phyloP scores from a whole-genome alignment of 1,140 invertebrate genomes.

The Helicorthomorpha holstii region DNA sequence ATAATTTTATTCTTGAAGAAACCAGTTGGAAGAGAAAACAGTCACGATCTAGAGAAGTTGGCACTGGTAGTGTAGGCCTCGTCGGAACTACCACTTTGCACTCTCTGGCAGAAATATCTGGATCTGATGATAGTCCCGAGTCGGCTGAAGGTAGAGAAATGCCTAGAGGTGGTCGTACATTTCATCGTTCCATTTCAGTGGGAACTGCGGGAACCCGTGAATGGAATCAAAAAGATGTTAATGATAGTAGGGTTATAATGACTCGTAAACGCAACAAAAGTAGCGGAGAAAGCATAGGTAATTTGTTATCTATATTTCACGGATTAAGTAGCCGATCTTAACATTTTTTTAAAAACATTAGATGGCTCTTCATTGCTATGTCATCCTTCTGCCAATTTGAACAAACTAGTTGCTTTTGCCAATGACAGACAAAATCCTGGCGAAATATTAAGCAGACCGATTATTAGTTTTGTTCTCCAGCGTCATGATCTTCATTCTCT shows the following conservation, averaged over 20 bases:
- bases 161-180: constrained; percentile 33
- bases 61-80: constrained; percentile 22
- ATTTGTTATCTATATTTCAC: neutral
- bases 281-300: constrained; percentile 44
- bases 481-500: constrained; percentile 65
- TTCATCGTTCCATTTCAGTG: constrained; percentile 49
- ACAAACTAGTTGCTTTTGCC: constrained; percentile 22
- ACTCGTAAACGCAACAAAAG: constrained; percentile 49
- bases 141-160: constrained; percentile 35
- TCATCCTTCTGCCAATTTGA: constrained; percentile 58
- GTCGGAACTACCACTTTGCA: constrained; percentile 2
- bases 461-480: constrained; percentile 67
- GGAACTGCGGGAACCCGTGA: constrained; percentile 35
- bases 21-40: constrained; percentile 21
- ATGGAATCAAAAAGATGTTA: constrained; percentile 36
- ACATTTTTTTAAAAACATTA: constrained; percentile 19
- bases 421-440: constrained; percentile 14
- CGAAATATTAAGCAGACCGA: constrained; percentile 27
- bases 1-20: constrained; percentile 37
- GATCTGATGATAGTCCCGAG: constrained; percentile 25
- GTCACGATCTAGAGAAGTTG: neutral
- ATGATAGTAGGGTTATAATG: constrained; percentile 40
- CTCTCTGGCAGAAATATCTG: neutral
- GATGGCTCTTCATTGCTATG: constrained; percentile 59
- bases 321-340: neutral